Percentiles rank a stretch among this genome's conserved stretches.
Conservation (phyloP, 2,113 vertebrate genomes). For the Ornithorhynchus anatinus region DNA sequence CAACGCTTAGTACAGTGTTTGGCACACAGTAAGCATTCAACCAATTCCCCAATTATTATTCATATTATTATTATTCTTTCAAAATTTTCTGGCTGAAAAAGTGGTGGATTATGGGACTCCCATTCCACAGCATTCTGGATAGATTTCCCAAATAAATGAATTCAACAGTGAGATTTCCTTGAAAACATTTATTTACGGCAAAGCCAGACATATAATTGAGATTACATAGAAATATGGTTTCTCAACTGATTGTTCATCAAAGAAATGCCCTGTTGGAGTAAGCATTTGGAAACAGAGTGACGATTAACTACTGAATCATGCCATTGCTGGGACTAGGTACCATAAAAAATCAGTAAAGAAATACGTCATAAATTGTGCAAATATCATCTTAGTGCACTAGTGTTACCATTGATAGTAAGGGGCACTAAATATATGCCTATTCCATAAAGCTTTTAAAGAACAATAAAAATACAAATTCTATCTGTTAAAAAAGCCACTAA, state of each 20-base stretch:
- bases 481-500: slow-evolving; percentile 77
- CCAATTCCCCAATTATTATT: too few species aligned
- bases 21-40: too few species aligned
- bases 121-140: background rate
- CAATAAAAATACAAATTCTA: slow-evolving; percentile 84
- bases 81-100: too few species aligned
- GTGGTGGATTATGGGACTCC: too few species aligned
- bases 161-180: slow-evolving; percentile 60
- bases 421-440: slow-evolving; percentile 73
- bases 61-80: too few species aligned
- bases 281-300: slow-evolving; percentile 48
- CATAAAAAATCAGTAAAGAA: slow-evolving; percentile 69
- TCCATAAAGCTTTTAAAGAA: slow-evolving; percentile 78
- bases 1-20: too few species aligned
- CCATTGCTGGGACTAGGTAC: slow-evolving; percentile 60
- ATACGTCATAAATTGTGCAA: slow-evolving; percentile 71
- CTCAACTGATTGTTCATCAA: slow-evolving; percentile 62
- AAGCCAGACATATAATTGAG: slow-evolving; percentile 73
- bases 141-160: slow-evolving; percentile 36
- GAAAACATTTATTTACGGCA: slow-evolving; percentile 78
- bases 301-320: slow-evolving; percentile 64
- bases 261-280: slow-evolving; percentile 64
- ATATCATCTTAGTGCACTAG: slow-evolving; percentile 62
- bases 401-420: slow-evolving; percentile 73
- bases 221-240: slow-evolving; percentile 79